phyloP scores from a whole-genome alignment of 2,113 vertebrate genomes.

The Sceloporus undulatus region DNA sequence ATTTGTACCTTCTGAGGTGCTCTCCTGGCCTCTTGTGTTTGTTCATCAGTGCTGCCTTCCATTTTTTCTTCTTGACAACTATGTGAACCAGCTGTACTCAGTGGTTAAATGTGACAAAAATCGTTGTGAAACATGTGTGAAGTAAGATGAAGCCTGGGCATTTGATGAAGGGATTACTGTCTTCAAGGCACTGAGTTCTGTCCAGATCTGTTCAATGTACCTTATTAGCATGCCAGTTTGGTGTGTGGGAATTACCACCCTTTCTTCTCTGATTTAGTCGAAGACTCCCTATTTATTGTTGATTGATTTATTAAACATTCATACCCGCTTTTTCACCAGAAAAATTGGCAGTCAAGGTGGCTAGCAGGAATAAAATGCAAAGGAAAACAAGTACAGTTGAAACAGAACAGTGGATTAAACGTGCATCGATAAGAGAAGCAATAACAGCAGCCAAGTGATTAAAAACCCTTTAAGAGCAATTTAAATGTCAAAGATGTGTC shows the following conservation, averaged over 20 bases:
- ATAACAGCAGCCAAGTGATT: too few relatives aligned
- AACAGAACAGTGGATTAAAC: too few relatives aligned
- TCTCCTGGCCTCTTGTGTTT: not conserved
- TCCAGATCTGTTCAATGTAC: not conserved
- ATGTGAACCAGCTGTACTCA: not conserved
- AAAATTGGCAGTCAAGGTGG: too few relatives aligned
- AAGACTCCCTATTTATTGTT: too few relatives aligned
- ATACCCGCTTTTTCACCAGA: too few relatives aligned
- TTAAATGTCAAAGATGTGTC: too few relatives aligned
- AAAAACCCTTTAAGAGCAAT: too few relatives aligned
- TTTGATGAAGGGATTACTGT: not conserved
- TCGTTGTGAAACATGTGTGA: not conserved
- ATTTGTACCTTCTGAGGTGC: not conserved
- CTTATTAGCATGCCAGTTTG: not conserved
- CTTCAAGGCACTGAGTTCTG: not conserved
- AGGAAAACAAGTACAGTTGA: too few relatives aligned
- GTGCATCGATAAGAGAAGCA: too few relatives aligned
- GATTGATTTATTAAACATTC: too few relatives aligned
- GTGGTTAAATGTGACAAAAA: constrained; percentile 8
- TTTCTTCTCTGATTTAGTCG: not conserved
- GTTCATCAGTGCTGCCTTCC: not conserved
- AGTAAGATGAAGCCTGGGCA: not conserved
- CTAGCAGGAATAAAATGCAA: too few relatives aligned
- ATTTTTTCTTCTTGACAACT: not conserved
- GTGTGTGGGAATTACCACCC: not conserved